Base-by-base conservation (phyloP, 2,797 vertebrate species). In the Parotocinclus haroldoi region DNA sequence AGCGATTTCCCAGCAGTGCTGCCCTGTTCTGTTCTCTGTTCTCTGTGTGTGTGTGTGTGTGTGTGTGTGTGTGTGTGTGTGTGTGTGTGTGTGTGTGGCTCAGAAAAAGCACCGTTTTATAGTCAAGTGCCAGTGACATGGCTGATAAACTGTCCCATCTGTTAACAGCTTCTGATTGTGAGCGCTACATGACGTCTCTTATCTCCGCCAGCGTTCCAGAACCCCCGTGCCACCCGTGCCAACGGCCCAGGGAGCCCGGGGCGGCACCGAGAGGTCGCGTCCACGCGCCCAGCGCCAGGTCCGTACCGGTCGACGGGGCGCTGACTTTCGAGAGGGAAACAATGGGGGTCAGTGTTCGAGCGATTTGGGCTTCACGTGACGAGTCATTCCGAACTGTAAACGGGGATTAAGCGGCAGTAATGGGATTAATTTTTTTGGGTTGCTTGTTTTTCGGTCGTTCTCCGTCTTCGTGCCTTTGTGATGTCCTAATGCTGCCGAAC, bases 121-220 rank as follows among this genome's bases (percentile, higher is more conserved):
- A 71, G 75, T 68, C 77, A 80, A 76, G 58, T 77, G 63, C 68
- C 71, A 80, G 72, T 78, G 44, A 66, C 64, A 58, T 27, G 38
- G n/a, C 42, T 57, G 63, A 78, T 75, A 52, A 51, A 71, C 48
- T 71, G 69, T 76, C 49, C 59, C 57, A 71, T 77, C 64, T 76
- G 66, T 62, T 74, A 79, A 79, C 79, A 75, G 59, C 76, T 75
- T 74, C 55, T 69, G 55, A 62, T 70, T 75, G 77, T 56, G 71
- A 36, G 42, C 69, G 63, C 49, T 67, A 76, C 81, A 80, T 79
- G 53, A 80, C 80, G 54, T 60, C 52, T 57, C 58, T 77, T 77
- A 73, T 81, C 67, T 79, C 76, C 80, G 39, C 72, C 40, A 77
- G 72, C 70, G 76, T 76, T 74, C 56, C 38, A 45, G 49, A 17